phyloP scores from a whole-genome alignment of 2,888 invertebrate species.

The Rhopalosiphum nymphaeae region DNA sequence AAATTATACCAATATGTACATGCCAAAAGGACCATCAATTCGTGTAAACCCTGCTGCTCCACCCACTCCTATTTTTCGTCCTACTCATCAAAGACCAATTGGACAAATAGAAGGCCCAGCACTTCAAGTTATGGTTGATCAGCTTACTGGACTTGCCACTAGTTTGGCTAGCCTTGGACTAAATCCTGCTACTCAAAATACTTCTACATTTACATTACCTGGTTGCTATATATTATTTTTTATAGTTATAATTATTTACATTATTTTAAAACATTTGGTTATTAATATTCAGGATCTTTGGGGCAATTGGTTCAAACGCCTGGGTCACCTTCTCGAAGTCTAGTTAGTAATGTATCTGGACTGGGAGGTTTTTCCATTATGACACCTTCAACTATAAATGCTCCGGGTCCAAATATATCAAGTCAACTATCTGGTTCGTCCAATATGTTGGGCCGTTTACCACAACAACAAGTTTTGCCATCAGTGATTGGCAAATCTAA shows the following conservation, averaged over 20 bases:
- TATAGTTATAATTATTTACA: not conserved
- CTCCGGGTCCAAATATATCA: slow-evolving; percentile 81
- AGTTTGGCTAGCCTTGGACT: slow-evolving; percentile 83
- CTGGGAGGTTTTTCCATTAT: slow-evolving; percentile 69
- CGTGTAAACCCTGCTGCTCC: slow-evolving; percentile 14
- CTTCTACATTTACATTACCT: slow-evolving; percentile 80
- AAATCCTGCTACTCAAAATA: slow-evolving; percentile 75
- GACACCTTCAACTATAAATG: slow-evolving; percentile 75
- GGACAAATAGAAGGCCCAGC: slow-evolving; percentile 76
- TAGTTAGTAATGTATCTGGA: slow-evolving; percentile 26
- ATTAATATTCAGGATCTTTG: slow-evolving; percentile 69
- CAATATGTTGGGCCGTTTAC: slow-evolving; percentile 27
- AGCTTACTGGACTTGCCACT: slow-evolving; percentile 80
- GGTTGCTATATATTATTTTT: slow-evolving; percentile 71
- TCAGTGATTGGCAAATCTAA: slow-evolving; percentile 39
- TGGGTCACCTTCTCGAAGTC: slow-evolving; percentile 82
- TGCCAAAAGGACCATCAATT: slow-evolving; percentile 77
- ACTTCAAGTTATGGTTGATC: slow-evolving; percentile 81
- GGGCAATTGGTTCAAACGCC: slow-evolving; percentile 81
- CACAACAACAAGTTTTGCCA: slow-evolving; percentile 14
- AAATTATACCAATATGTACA: slow-evolving; percentile 85
- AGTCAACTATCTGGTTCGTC: slow-evolving; percentile 72
- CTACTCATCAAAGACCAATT: slow-evolving; percentile 73
- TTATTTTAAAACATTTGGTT: not conserved
- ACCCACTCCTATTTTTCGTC: slow-evolving; percentile 80